Conservation (phyloP, 2,888 invertebrate genomes). For the Drosophila colorata region DNA sequence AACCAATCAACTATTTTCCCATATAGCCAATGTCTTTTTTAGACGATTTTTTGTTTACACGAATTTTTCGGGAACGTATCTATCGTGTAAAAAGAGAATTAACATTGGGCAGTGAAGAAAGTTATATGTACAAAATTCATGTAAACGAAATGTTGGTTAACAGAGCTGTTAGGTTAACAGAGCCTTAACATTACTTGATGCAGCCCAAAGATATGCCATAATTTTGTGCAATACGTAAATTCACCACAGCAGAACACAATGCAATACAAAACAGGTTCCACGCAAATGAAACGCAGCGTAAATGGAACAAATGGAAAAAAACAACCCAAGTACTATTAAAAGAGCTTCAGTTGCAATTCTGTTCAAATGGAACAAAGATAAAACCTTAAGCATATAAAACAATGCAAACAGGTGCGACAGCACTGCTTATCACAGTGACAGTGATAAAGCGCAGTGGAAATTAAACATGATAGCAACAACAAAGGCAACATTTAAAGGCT, state of each 20-base stretch:
- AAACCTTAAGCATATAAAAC: neutral
- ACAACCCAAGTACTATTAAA: neutral
- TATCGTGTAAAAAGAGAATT: too few species aligned
- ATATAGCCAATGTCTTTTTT: too few species aligned
- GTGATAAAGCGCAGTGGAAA: constrained; percentile 2
- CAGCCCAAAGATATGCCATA: constrained; percentile 44
- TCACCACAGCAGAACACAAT: constrained; percentile 1
- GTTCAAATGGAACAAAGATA: neutral
- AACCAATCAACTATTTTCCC: too few species aligned
- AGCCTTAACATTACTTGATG: neutral
- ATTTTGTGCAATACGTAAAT: neutral
- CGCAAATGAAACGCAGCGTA: constrained; percentile 15
- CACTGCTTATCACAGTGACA: constrained; percentile 4
- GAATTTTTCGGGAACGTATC: too few species aligned
- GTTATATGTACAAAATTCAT: neutral
- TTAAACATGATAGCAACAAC: constrained; percentile 6
- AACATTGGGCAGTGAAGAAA: too few species aligned
- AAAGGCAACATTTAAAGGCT: neutral
- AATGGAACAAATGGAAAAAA: constrained; percentile 3
- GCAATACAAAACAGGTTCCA: constrained; percentile 22
- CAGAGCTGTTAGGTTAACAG: constrained; percentile 18
- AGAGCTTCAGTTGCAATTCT: neutral
- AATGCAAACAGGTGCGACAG: constrained; percentile 15
- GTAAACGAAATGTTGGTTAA: constrained; percentile 2
- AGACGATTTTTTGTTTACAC: too few species aligned